phyloP scores from a whole-genome alignment of 1,140 invertebrate genomes.

The Sitophilus oryzae region DNA sequence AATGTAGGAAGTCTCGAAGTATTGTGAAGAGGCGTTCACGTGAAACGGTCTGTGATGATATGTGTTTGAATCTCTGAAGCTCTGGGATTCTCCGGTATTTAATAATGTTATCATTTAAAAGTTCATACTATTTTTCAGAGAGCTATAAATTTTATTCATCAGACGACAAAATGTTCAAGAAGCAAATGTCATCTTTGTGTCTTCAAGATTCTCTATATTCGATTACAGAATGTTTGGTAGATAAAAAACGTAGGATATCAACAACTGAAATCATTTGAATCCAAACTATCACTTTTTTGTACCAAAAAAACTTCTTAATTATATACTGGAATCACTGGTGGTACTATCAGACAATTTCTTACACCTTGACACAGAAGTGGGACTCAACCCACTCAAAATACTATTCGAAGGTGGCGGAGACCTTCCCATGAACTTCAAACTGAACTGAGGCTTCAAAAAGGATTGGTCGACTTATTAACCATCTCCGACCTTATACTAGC shows the following conservation, averaged over 20 bases:
- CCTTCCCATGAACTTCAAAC: conserved; percentile 34
- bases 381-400: conserved; percentile 41
- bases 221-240: no score
- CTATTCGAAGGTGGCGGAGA: conserved; percentile 43
- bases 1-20: conserved; percentile 35
- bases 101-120: no score
- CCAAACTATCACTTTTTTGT: no score
- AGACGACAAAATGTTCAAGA: no score
- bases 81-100: conserved; percentile 14
- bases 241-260: no score
- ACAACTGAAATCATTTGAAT: no score
- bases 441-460: conserved; percentile 40
- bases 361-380: conserved; percentile 41
- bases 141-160: no score
- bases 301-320: no score
- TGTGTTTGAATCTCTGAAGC: conserved; percentile 13
- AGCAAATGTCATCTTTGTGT: no score
- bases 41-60: conserved; percentile 17
- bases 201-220: no score
- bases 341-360: conserved; percentile 28
- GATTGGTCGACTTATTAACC: conserved; percentile 33
- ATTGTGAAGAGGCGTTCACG: conserved; percentile 28
- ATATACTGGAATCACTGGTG: conserved; percentile 42
- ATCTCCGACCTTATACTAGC: conserved; percentile 42
- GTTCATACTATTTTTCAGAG: no score